Base-by-base conservation (phyloP, 1,140 invertebrate species). In the Physella acuta region DNA sequence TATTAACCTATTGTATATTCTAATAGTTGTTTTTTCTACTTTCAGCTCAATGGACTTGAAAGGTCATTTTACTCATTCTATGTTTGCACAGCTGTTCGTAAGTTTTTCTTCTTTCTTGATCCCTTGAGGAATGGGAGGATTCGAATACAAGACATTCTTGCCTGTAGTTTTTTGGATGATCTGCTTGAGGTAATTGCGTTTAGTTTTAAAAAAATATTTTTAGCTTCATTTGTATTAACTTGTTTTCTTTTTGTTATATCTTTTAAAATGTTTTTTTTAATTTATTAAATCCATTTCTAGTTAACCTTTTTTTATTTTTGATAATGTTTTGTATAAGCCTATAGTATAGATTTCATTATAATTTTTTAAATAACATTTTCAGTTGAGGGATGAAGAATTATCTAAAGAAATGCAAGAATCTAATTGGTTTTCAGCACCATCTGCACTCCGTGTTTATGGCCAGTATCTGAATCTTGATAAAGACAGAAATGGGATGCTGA, bases 21-120 rank as follows among this genome's bases (percentile, higher is more conserved):
- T n/a, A n/a, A n/a, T n/a, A n/a, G n/a, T n/a, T n/a, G n/a, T n/a
- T n/a, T n/a, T n/a, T n/a, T n/a, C n/a, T n/a, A n/a, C n/a, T n/a
- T n/a, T 39, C 77, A 86, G 84, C 85, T 98, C 0, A 91, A 95
- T 81, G 92, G 93, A 0, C 83, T 98, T 36, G 93, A 97, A 82
- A 92, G 93, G 61, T 94, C 94, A 0, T 98, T 98, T 83, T 93
- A 95, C 78, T 94, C 91, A 16, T 98, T 99, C 87, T 99, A 98
- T 82, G 91, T 97, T 0, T 98, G 95, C 82, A 97, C 95, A 14
- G 94, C 94, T 26, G 94, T 95, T 0, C 88, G 95, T 72, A 97
- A 97, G 80, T 97, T 98, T 82, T 90, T 97, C 73, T 98, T 98
- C 84, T 98, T 97, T 79, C 84, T 98, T 1, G 95, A 98, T 86